Percentiles rank a stretch among this genome's conserved stretches.
Conservation (phyloP, 2,888 invertebrate genomes). For the Tetramorium bicarinatum region DNA sequence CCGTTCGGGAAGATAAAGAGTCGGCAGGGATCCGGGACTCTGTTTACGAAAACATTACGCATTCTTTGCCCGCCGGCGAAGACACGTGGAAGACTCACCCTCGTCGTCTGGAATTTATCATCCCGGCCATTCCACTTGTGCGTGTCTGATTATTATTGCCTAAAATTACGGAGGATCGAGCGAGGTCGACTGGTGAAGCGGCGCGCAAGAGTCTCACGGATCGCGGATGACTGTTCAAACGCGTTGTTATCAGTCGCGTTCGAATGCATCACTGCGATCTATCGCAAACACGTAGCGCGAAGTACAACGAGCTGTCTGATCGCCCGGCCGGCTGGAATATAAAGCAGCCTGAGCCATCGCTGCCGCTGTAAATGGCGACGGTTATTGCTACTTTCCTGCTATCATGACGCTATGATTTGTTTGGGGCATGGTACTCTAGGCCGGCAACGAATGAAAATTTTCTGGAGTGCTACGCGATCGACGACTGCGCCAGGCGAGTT, state of each 20-base stretch:
- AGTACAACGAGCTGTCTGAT: conserved; percentile 54
- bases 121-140: not conserved
- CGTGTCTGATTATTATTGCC: conserved; percentile 41
- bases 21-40: not conserved
- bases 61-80: conserved; percentile 30
- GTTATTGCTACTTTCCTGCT: conserved; percentile 62
- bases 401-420: conserved; percentile 48
- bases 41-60: conserved; percentile 59
- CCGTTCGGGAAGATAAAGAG: conserved; percentile 1
- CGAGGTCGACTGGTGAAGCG: not conserved
- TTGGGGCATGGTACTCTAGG: not conserved
- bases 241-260: conserved; percentile 34
- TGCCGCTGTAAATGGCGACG: conserved; percentile 43
- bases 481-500: not conserved
- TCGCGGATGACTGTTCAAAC: conserved; percentile 18
- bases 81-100: conserved; percentile 5
- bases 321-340: conserved; percentile 35
- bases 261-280: conserved; percentile 46
- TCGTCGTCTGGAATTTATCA: conserved; percentile 40
- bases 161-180: not conserved
- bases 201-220: not conserved
- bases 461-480: not conserved
- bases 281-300: conserved; percentile 54
- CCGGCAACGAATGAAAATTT: conserved; percentile 16
- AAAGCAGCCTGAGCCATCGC: conserved; percentile 43